Evolutionary conservation across 2,888 invertebrate genomes (phyloP), one percentile per base, ranked within the genome.

Genomic region (Pseudanteris insignis): DNA sequence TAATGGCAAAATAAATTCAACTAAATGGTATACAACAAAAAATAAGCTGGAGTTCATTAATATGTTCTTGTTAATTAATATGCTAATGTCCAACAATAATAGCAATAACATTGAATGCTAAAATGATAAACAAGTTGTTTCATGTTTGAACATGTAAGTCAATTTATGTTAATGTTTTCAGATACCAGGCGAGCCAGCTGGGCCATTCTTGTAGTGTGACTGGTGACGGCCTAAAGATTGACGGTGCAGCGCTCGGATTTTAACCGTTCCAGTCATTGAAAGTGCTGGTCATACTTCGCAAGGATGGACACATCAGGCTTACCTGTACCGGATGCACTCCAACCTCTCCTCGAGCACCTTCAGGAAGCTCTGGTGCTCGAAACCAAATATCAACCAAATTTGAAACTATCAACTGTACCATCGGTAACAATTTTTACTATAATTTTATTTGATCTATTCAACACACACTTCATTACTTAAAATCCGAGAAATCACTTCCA

Each of bases 341-440:
- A 73, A 71, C 75, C 76, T 36, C 69, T 78, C 46, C 68, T 79
- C 24, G 72, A 77, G 64, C 75, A 78, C 69, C 83, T 90, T 65
- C 85, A 86, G 76, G 89, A 89, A 83, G 87, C 87, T 72, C 83
- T 89, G 73, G 83, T 84, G 47, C 79, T 89, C 66, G 89, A 89
- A 80, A 81, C 83, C 65, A 89, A 89, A 83, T 89, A 86, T 79
- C 88, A 88, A 79, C 88, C 89, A 28, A 82, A 84, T 62, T 81
- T 89, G 70, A 83, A 86, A 71, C 81, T 90, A 78, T 88, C 89
- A 44, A 81, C 79, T 61, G 84, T 85, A 60, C 84, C 86, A 43
- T 85, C 86, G 83, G 89, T 89, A 70, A n/a, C n/a, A n/a, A n/a
- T n/a, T n/a, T n/a, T n/a, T n/a, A n/a, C n/a, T n/a, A n/a, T n/a